Conservation (phyloP, 2,797 vertebrate species). For the Xiphorhynchus erythropygius region DNA sequence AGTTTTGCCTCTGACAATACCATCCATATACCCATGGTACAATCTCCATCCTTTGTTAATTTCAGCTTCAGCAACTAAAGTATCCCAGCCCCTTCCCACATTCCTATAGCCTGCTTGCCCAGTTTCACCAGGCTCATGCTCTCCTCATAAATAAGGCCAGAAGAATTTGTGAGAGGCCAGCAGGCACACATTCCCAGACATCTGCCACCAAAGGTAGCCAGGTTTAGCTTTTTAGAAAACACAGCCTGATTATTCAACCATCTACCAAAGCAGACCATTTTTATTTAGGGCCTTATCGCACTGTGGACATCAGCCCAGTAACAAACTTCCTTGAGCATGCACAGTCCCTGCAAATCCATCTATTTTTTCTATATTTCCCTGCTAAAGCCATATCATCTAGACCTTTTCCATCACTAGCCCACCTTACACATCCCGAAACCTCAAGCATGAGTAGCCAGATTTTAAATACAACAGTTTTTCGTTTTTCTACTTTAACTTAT, state of each 20-base stretch:
- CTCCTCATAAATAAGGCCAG: neutral
- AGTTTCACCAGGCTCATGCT: neutral
- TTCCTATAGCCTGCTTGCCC: neutral
- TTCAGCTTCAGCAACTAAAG: neutral
- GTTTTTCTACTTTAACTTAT: no score
- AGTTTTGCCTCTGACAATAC: neutral
- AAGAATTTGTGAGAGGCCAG: neutral
- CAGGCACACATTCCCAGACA: neutral
- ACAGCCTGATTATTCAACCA: neutral
- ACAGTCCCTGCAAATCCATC: neutral
- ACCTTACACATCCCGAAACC: fast-evolving
- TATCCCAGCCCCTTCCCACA: neutral
- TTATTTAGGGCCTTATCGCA: neutral
- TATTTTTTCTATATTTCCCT: fast-evolving
- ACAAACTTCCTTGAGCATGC: neutral
- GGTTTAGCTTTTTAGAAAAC: neutral
- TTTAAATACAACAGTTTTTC: neutral
- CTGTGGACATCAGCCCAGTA: neutral
- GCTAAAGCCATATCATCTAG: fast-evolving
- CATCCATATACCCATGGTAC: fast-evolving
- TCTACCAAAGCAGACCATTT: neutral
- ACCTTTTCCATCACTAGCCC: neutral
- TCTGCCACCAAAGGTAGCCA: neutral
- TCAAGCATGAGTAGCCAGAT: fast-evolving
- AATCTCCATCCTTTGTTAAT: neutral